phyloP scores from a whole-genome alignment of 2,888 invertebrate species.

The Drosophila hawaiiensis region DNA sequence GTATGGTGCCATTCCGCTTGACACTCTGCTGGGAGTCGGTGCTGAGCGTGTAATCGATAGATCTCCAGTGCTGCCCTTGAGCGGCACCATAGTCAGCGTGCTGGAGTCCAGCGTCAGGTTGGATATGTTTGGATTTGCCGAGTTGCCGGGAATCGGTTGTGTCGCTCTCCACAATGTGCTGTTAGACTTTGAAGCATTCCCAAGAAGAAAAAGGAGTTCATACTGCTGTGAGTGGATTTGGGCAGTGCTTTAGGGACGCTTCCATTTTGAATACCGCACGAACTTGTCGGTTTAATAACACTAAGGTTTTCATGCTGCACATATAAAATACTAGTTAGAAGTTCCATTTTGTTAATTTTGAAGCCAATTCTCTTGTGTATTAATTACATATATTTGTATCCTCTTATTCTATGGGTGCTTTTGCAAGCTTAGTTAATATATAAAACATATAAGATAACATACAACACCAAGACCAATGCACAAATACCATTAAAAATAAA shows the following conservation, averaged over 20 bases:
- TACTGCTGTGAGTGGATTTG: conserved; percentile 87
- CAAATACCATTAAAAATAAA: conserved; percentile 13
- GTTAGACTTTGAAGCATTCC: conserved; percentile 86
- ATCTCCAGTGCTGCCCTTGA: conserved; percentile 60
- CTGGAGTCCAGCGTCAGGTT: conserved; percentile 93
- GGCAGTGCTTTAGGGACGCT: conserved; percentile 75
- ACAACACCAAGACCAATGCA: conserved; percentile 23
- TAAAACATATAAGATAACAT: no score
- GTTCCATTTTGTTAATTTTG: background rate
- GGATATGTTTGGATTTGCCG: conserved; percentile 91
- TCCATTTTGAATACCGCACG: conserved; percentile 57
- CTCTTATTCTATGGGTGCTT: background rate
- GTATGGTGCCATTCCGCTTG: conserved; percentile 88
- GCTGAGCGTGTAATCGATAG: conserved; percentile 87
- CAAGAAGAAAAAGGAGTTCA: conserved; percentile 91
- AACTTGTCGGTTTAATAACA: conserved; percentile 65
- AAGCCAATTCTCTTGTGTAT: background rate
- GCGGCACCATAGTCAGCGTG: conserved; percentile 85
- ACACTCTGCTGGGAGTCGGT: conserved; percentile 86
- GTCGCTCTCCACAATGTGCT: conserved; percentile 81
- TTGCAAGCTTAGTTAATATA: background rate
- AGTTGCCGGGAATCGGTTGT: conserved; percentile 88
- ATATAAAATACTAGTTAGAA: conserved; percentile 10
- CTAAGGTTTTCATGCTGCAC: conserved; percentile 82
- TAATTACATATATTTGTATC: background rate